phyloP scores from a whole-genome alignment of 1,140 invertebrate species.

The Magallana angulata region DNA sequence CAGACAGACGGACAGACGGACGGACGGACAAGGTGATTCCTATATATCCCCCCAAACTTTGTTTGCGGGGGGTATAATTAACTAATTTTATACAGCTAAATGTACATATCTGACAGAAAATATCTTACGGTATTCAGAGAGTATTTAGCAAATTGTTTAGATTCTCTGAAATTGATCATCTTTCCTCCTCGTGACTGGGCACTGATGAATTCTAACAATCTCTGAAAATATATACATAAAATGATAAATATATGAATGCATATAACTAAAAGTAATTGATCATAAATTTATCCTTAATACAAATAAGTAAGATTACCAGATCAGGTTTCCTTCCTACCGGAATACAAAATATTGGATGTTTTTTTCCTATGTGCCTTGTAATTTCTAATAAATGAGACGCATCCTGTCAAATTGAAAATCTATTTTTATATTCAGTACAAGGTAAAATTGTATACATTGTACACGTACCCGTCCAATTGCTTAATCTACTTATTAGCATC shows the following conservation, averaged over 20 bases:
- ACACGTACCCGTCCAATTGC: too few species aligned
- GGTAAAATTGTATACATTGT: too few species aligned
- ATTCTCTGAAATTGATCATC: not conserved
- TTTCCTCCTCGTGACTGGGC: not conserved
- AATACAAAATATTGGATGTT: not conserved
- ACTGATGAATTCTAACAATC: not conserved
- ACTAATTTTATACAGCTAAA: not conserved
- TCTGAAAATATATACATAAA: not conserved
- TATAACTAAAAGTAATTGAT: not conserved
- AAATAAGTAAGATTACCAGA: not conserved
- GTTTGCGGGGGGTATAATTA: too few species aligned
- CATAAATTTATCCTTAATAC: not conserved
- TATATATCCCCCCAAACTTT: too few species aligned
- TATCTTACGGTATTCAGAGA: not conserved
- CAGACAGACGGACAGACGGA: too few species aligned
- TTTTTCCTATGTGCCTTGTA: not conserved
- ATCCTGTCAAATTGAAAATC: not conserved
- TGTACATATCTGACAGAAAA: not conserved
- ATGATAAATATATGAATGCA: not conserved
- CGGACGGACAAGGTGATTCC: too few species aligned
- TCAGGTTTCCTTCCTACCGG: not conserved
- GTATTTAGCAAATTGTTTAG: constrained; percentile 11
- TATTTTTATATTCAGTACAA: too few species aligned
- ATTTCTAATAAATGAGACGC: not conserved
- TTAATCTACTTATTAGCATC: too few species aligned